phyloP scores from a whole-genome alignment of 1,140 invertebrate genomes.

The Ridgeia piscesae region DNA sequence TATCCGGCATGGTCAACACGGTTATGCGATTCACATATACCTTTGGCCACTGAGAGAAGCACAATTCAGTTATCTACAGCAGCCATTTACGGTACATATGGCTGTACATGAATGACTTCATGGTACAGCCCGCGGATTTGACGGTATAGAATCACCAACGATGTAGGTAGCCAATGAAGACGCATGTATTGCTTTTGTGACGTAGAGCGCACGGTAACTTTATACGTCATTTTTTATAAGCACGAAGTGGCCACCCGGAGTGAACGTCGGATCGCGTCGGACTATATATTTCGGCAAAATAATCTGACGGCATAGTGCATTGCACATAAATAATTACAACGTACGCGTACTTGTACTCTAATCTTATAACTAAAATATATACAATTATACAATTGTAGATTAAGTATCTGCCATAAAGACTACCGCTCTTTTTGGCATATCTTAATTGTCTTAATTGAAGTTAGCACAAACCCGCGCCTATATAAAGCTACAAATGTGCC shows the following conservation, averaged over 20 bases:
- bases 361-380: background rate
- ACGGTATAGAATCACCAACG: background rate
- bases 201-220: background rate
- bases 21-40: background rate
- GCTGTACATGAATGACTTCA: background rate
- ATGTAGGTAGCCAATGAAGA: background rate
- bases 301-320: background rate
- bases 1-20: background rate
- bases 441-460: too few species aligned
- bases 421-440: too few species aligned
- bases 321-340: background rate
- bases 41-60: background rate
- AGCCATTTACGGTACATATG: background rate
- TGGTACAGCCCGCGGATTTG: background rate
- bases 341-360: background rate
- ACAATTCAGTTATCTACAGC: background rate
- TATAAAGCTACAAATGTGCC: too few species aligned
- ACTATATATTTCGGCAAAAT: too few species aligned
- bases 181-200: background rate
- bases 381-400: background rate
- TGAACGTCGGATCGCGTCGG: background rate
- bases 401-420: too few species aligned
- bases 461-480: too few species aligned
- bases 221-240: background rate
- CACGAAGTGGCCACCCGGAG: background rate